Percentiles rank a stretch among this genome's conserved stretches.
phyloP scores from a whole-genome alignment of 2,113 vertebrate genomes.

The Heterotilapia buettikoferi region DNA sequence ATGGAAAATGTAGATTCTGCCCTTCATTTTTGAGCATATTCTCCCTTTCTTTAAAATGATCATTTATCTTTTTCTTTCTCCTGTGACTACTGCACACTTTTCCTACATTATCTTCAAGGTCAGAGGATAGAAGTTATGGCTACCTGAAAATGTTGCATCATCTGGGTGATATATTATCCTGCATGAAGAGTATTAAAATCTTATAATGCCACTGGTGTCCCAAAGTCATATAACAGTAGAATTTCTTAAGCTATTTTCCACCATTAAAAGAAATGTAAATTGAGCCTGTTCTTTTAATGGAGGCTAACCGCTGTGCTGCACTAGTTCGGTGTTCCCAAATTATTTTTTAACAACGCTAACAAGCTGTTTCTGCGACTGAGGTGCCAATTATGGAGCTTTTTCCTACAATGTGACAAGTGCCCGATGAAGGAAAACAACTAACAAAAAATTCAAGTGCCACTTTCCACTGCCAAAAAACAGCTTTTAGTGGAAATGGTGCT shows the following conservation, averaged over 20 bases:
- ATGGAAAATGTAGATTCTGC: constrained; percentile 14
- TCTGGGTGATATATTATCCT: not conserved
- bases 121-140: not conserved
- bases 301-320: not conserved
- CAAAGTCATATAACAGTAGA: constrained; percentile 2
- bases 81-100: not conserved
- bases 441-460: constrained; percentile 19
- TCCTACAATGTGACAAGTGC: constrained; percentile 47
- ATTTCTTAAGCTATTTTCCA: constrained; percentile 41
- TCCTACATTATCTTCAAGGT: not conserved
- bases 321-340: constrained; percentile 34
- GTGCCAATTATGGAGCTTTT: constrained; percentile 45
- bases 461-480: not conserved
- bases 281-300: constrained; percentile 36
- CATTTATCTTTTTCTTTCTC: not conserved
- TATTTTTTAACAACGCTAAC: constrained; percentile 44
- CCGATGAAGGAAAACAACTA: constrained; percentile 38
- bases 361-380: constrained; percentile 33
- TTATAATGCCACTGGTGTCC: not conserved
- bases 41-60: not conserved
- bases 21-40: not conserved
- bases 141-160: not conserved
- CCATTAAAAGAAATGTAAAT: constrained; percentile 38
- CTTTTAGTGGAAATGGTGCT: not conserved
- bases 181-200: not conserved